Evolutionary conservation across 2,888 invertebrate species (phyloP), one percentile per base, ranked within the genome.

Genomic region (Stenodema calcarata): DNA sequence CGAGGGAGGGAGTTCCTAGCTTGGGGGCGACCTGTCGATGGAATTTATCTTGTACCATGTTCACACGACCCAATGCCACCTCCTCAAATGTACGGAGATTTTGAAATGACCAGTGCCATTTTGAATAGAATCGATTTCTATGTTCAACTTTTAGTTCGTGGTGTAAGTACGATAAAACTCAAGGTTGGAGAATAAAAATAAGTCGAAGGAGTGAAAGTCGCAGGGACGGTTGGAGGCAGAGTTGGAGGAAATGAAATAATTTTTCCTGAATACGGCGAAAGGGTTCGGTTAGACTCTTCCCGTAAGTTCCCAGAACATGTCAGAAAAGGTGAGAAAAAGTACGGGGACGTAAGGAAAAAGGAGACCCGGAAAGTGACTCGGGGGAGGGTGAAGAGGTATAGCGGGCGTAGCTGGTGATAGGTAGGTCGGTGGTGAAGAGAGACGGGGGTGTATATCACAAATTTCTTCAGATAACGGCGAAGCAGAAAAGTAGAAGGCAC

Each of bases 211-310:
- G 35, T 35, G 2, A 35, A 4, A 7, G 35, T 35, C 4, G 35
- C 7, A 7, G 35, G 47, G 41, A 16, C 12, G 23, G 27, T 28
- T 30, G 50, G 28, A 11, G 28, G 28, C 16, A 54, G 4, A 27
- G 62, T 12, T 23, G 73, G 84, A 42, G 75, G 73, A 28, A 84
- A 84, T 84, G 73, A 84, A 84, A 84, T 84, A 84, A 84, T 84
- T 84, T 42, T 73, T 41, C 84, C 23, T 30, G 84, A 44, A 84
- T 84, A 73, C 73, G 47, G 75, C 69, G 82, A 42, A n/a, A 62
- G 70, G 70, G 82, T 62, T 69, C 70, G 69, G 82, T 69, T 41
- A 18, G 82, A 42, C 82, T 69, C 41, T 41, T 16, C 70, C 80
- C 44, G 14, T 62, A 69, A 82, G 62, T 62, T 82, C 41, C 82